Base-by-base conservation (phyloP, 2,888 invertebrate species). In the Ormyrus nitidulus region DNA sequence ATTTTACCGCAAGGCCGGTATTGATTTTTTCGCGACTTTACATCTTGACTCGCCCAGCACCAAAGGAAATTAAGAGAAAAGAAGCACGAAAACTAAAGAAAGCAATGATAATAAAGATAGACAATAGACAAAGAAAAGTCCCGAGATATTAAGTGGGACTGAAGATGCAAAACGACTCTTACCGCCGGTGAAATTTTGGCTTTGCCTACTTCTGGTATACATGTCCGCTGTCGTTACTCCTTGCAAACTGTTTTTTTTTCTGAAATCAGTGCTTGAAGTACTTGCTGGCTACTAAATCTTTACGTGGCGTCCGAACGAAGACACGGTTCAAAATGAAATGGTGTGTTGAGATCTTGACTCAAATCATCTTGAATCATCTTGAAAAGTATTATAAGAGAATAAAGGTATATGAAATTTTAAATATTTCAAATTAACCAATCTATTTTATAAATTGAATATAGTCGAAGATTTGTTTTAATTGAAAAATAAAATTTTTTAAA, bases 181-280 rank as follows among this genome's bases (percentile, higher is more conserved):
- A 77, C 77, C 77, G 56, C 75, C 72, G 13, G 44, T 69, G 44
- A 77, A 79, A 73, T 79, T 79, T 54, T 81, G 81, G 58, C 58
- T 80, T 69, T 77, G 79, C 51, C 82, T 82, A 68, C 82, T 82
- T 72, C 82, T 77, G 9, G 82, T 82, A 59, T 71, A 82, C 82
- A 82, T 82, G 13, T 8, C 76, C 46, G 74, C 6, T 2, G 34
- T 34, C 1, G 34, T 4, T 34, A 34, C 34, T 64, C 6, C 4
- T n/a, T 19, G 19, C 19, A 11, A 44, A 53, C 19, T 11, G n/a
- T n/a, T 48, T 48, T 48, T 13, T 13, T 6, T 13, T 7, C 13
- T 7, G 13, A n/a, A 65, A 49, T 48, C 13, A 0, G 13, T 65
- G 5, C 8, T 44, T 44, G 44, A 48, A 8, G 13, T 49, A 7